Conservation (phyloP, 2,797 vertebrate genomes). For the Podargus strigoides region DNA sequence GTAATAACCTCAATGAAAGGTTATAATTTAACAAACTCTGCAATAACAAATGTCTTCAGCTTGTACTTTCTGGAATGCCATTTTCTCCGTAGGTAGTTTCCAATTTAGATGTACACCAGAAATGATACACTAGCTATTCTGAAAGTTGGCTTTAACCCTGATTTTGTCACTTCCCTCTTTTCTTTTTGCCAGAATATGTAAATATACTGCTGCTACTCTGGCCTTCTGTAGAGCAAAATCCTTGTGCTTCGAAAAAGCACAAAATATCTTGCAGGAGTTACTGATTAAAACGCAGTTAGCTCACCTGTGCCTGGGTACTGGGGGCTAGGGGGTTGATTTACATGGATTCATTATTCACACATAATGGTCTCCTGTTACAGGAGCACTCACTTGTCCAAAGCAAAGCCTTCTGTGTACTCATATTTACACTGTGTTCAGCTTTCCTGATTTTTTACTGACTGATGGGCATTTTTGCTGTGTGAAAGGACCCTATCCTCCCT, state of each 20-base stretch:
- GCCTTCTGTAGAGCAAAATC: not conserved
- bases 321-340: not conserved
- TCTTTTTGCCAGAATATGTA: not conserved
- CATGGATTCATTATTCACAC: not conserved
- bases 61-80: not conserved
- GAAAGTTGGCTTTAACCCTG: not conserved
- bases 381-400: not conserved
- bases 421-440: not conserved
- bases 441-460: not conserved
- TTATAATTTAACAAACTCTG: constrained; percentile 56
- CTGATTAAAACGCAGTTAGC: not conserved
- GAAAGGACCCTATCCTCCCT: not conserved
- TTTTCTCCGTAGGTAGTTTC: constrained; percentile 25
- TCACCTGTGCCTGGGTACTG: not conserved
- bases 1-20: constrained; percentile 47
- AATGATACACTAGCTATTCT: constrained; percentile 14
- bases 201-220: not conserved
- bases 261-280: not conserved
- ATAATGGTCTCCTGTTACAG: not conserved
- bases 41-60: constrained; percentile 28
- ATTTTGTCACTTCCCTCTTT: constrained; percentile 14
- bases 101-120: constrained; percentile 19
- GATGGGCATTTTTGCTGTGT: not conserved
- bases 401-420: not conserved
- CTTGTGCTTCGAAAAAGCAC: not conserved